A percentile compares a stretch with the other conserved stretches of the same genome.
Conservation (phyloP, 2,888 invertebrate genomes). For the Drosophila picticornis region DNA sequence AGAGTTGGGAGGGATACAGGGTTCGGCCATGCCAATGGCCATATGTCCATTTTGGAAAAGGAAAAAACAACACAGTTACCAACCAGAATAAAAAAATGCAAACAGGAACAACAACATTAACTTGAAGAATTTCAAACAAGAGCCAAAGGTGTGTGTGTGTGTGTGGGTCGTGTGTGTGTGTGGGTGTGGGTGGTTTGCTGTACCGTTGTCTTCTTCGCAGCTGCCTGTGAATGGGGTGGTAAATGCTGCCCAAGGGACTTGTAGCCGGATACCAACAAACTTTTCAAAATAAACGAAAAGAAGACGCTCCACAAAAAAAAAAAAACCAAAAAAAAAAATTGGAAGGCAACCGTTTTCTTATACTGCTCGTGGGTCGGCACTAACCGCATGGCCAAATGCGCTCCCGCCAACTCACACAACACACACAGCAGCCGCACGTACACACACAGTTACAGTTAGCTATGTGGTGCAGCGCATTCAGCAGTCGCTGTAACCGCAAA, state of each 20-base stretch:
- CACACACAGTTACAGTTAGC: neutral
- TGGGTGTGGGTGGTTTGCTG: conserved; percentile 31
- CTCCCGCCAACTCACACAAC: conserved; percentile 14
- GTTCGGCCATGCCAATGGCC: conserved; percentile 69
- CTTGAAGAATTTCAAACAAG: conserved; percentile 69
- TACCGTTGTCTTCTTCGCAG: conserved; percentile 56
- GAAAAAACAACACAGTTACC: conserved; percentile 57
- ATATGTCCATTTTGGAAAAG: conserved; percentile 78
- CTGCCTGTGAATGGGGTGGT: conserved; percentile 84
- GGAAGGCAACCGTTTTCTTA: conserved; percentile 32
- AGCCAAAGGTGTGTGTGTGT: conserved; percentile 42
- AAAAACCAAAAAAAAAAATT: conserved; percentile 10
- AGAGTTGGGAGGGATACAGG: conserved; percentile 31
- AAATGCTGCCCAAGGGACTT: conserved; percentile 85
- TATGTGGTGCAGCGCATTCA: conserved; percentile 34
- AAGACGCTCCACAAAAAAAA: conserved; percentile 53
- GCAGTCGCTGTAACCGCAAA: conserved; percentile 32
- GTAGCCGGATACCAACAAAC: conserved; percentile 84
- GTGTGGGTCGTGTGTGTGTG: conserved; percentile 18
- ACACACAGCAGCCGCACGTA: conserved; percentile 4
- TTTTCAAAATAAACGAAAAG: conserved; percentile 70
- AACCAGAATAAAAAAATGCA: conserved; percentile 12
- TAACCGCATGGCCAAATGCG: conserved; percentile 29
- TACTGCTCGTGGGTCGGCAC: conserved; percentile 34
- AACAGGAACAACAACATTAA: conserved; percentile 60